Conservation (phyloP, 2,797 vertebrate genomes). For the Helarctos malayanus region DNA sequence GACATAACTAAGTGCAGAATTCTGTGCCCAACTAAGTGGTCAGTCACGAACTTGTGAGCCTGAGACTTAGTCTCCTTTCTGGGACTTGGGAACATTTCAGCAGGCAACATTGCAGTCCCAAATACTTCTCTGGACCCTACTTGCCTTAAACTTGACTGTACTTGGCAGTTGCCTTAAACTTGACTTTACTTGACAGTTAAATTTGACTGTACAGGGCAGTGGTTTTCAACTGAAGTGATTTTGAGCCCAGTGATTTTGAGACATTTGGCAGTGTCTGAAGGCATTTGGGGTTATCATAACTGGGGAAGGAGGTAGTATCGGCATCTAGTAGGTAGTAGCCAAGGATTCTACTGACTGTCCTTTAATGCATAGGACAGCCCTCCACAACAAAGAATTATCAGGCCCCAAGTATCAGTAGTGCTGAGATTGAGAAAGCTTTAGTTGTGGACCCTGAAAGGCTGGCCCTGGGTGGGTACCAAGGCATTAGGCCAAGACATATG, state of each 20-base stretch:
- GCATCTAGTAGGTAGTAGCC: not conserved
- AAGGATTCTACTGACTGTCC: not conserved
- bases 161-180: not conserved
- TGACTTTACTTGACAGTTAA: not conserved
- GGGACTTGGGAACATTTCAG: not conserved
- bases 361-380: not conserved
- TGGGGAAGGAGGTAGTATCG: no score
- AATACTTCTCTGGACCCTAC: not conserved
- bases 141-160: not conserved
- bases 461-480: no score
- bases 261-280: not conserved
- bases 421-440: not conserved
- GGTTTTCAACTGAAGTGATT: not conserved
- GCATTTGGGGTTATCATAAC: not conserved
- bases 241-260: not conserved
- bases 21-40: not conserved
- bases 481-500: not conserved
- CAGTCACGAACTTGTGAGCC: not conserved
- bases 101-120: not conserved
- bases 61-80: not conserved
- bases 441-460: not conserved
- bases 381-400: not conserved
- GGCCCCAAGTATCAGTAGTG: not conserved
- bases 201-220: not conserved
- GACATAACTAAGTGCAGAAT: not conserved